Base-by-base conservation (phyloP, 1,140 invertebrate species). In the Gryon sp. region DNA sequence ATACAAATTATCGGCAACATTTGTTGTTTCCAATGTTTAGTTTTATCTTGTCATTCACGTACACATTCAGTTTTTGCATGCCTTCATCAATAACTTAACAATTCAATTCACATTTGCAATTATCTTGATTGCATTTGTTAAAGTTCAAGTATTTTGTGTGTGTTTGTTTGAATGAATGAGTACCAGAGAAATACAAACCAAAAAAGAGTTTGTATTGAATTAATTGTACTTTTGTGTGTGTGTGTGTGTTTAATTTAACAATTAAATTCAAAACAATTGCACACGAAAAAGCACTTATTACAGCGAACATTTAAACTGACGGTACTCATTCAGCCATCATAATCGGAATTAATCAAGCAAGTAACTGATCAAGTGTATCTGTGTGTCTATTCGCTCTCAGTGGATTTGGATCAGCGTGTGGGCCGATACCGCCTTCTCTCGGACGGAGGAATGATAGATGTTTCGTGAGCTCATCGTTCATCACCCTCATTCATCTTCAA, bases 401-500 rank as follows among this genome's bases (percentile, higher is more conserved):
- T 90, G 86, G 89, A 89, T 82, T 85, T 88, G 84, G 87, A 88
- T 86, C 87, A 87, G 79, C 87, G 88, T 50, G 89, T 90, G 60
- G 89, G 89, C 82, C 87, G 89, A 57, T 90, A 90, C 80, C 89
- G 89, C 80, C 89, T 90, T 84, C 86, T 90, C 40, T 90, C 89
- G 46, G 89, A 90, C 78, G 88, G 88, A 87, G 88, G 86, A 82
- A 87, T 88, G 85, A 88, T 89, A 84, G 87, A 89, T 83, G 83
- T 88, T 84, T 87, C 84, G 83, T 89, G 87, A 89, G 81, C 80
- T 59, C 83, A 77, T 87, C 86, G 66, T 80, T 78, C 82, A 81
- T 85, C 86, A 84, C 75, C 80, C 69, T 76, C 66, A 78, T 80
- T 83, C 80, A 80, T 83, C 81, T 78, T 78, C 76, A 80, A 82